Evolutionary conservation across 64 coral and sea anemone species (phyloP).

Genomic region (Montipora efflorescens): DNA sequence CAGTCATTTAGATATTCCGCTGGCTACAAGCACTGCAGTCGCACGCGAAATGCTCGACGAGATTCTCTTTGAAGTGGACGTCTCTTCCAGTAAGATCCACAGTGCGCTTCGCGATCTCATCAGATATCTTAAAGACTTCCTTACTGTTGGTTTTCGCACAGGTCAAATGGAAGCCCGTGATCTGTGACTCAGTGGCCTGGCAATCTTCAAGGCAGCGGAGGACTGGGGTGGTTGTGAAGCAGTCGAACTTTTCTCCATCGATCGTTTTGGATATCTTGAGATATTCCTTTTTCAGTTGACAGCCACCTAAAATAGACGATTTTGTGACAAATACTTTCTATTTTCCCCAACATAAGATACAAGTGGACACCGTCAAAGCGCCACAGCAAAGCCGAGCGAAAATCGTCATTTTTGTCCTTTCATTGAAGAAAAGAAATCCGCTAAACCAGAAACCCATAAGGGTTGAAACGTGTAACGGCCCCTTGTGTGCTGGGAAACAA

Average conservation of each 20-base stretch:
- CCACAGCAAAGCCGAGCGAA: too few relatives aligned
- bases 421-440: too few relatives aligned
- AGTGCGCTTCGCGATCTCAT: neutral
- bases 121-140: neutral
- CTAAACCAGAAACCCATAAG: too few relatives aligned
- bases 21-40: slow-evolving; percentile 4
- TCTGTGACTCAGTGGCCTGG: slow-evolving; percentile 16
- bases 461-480: too few relatives aligned
- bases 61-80: neutral
- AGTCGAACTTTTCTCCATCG: neutral
- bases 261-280: neutral
- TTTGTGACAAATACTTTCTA: neutral
- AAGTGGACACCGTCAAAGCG: neutral
- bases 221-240: slow-evolving; percentile 35
- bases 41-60: neutral
- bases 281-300: slow-evolving; percentile 22
- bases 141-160: neutral
- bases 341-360: neutral
- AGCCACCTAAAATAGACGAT: neutral
- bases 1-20: too few relatives aligned
- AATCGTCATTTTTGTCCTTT: too few relatives aligned
- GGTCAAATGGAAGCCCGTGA: slow-evolving; percentile 4
- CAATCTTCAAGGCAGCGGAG: slow-evolving; percentile 17
- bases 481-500: too few relatives aligned
- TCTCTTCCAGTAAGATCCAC: slow-evolving; percentile 11